A percentile compares a stretch with the other conserved stretches of the same genome.
These are phyloP conservation scores for Dryobota labecula DNA, from an alignment of 2,888 invertebrate genomes.

Conservation along the genomic window DNA sequence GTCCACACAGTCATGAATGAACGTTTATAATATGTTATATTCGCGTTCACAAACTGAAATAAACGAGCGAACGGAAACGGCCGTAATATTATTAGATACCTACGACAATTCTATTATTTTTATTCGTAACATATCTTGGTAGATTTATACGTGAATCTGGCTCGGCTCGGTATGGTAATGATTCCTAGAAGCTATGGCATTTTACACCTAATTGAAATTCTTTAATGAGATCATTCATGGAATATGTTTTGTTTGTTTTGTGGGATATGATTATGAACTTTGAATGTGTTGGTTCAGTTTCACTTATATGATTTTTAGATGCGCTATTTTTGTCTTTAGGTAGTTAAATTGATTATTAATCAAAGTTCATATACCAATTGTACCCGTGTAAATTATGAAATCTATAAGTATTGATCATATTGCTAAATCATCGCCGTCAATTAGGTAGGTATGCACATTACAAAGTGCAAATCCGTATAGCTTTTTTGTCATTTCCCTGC, in stretches of 20 bases:
- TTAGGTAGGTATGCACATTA: constrained; percentile 31
- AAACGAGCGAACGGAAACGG: constrained; percentile 90
- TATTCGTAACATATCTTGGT: constrained; percentile 89
- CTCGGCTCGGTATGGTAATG: constrained; percentile 79
- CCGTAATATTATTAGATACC: constrained; percentile 89
- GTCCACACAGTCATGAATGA: constrained; percentile 78
- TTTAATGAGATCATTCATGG: constrained; percentile 72
- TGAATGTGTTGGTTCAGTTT: constrained; percentile 4
- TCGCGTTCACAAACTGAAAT: constrained; percentile 88
- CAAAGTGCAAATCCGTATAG: constrained; percentile 9
- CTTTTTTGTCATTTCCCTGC: constrained; percentile 34
- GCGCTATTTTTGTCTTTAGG: neutral
- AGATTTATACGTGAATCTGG: constrained; percentile 88
- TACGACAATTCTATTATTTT: constrained; percentile 91
- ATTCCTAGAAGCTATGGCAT: constrained; percentile 81
- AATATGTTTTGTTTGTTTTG: constrained; percentile 69
- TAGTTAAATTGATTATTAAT: neutral
- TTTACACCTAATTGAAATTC: constrained; percentile 82
- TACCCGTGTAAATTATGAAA: neutral
- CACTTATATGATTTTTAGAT: neutral
- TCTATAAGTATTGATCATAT: neutral
- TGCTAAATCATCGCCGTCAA: constrained; percentile 8
- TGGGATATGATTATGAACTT: constrained; percentile 38
- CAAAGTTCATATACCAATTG: neutral
- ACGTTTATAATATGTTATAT: constrained; percentile 85